These are phyloP conservation scores for Drosophila lini DNA, from an alignment of 1,140 invertebrate genomes.

Conservation along the genomic window DNA sequence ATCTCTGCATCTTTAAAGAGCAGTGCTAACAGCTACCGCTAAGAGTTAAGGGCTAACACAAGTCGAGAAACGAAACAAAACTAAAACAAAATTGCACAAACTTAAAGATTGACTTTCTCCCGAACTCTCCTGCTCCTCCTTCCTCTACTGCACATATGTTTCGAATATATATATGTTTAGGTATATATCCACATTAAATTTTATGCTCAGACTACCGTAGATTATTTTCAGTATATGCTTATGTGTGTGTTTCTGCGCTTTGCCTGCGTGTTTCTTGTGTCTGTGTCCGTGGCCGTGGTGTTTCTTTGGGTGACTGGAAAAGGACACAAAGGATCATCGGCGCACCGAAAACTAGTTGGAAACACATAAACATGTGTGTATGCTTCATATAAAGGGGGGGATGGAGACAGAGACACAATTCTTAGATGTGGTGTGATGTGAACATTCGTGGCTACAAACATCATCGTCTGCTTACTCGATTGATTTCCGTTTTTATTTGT, in stretches of 20 bases:
- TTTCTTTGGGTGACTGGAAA: slow-evolving; percentile 21
- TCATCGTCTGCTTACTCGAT: slow-evolving; percentile 36
- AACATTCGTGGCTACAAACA: slow-evolving; percentile 61
- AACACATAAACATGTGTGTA: slow-evolving; percentile 40
- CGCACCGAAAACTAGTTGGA: slow-evolving; percentile 19
- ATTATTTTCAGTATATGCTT: slow-evolving; percentile 73
- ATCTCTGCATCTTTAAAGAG: slow-evolving; percentile 26
- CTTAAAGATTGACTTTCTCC: slow-evolving; percentile 25
- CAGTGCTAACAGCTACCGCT: slow-evolving; percentile 20
- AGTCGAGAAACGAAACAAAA: slow-evolving; percentile 14
- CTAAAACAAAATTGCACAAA: slow-evolving; percentile 34
- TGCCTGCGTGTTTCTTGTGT: slow-evolving; percentile 19
- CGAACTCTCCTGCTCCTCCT: slow-evolving; percentile 14
- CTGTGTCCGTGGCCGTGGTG: slow-evolving; percentile 28
- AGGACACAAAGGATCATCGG: slow-evolving; percentile 20
- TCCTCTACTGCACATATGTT: slow-evolving; percentile 46
- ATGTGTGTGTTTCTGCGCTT: slow-evolving; percentile 28
- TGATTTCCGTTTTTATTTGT: slow-evolving; percentile 24
- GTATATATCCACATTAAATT: slow-evolving; percentile 67
- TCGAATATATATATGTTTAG: slow-evolving; percentile 48
- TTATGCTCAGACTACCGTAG: slow-evolving; percentile 75
- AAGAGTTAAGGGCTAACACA: slow-evolving; percentile 25
- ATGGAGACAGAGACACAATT: slow-evolving; percentile 31
- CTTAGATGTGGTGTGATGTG: slow-evolving; percentile 51
- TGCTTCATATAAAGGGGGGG: slow-evolving; percentile 44